A percentile compares a stretch with the other conserved stretches of the same genome.
phyloP scores from a whole-genome alignment of 2,888 invertebrate species.

The Heliconius ethilla region DNA sequence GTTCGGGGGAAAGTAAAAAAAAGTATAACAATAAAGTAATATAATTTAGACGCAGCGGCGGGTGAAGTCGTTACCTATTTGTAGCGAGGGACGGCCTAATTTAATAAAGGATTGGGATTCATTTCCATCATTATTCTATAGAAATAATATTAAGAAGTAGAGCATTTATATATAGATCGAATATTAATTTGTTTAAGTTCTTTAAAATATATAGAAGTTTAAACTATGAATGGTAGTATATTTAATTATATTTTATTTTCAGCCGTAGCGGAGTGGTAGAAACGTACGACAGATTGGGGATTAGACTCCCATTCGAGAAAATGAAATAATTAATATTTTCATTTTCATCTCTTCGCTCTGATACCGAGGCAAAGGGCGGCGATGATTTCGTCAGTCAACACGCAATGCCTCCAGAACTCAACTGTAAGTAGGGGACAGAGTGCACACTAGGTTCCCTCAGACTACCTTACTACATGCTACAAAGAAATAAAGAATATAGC shows the following conservation, averaged over 20 bases:
- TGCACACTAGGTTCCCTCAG: too few species aligned
- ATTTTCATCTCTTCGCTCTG: too few species aligned
- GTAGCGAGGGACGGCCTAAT: slow-evolving; percentile 70
- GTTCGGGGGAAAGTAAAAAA: slow-evolving; percentile 75
- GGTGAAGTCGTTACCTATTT: slow-evolving; percentile 73
- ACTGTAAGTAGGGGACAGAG: too few species aligned
- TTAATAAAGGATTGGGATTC: slow-evolving; percentile 71
- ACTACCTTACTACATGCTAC: too few species aligned
- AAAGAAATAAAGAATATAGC: too few species aligned
- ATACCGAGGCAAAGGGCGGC: too few species aligned
- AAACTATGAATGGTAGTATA: neutral
- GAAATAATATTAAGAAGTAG: slow-evolving; percentile 50
- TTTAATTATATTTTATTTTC: neutral
- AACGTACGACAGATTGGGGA: too few species aligned
- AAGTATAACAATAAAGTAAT: slow-evolving; percentile 80
- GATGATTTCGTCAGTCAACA: too few species aligned
- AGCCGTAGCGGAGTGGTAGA: too few species aligned
- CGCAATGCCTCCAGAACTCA: too few species aligned
- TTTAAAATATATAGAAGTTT: neutral
- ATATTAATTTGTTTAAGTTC: neutral
- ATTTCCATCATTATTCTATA: slow-evolving; percentile 63
- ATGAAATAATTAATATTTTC: too few species aligned
- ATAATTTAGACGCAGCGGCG: slow-evolving; percentile 73
- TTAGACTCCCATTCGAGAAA: too few species aligned
- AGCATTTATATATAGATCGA: slow-evolving; percentile 45